Percentiles rank a stretch among this genome's conserved stretches.
phyloP scores from a whole-genome alignment of 2,888 invertebrate species.

The Dilophus febrilis region DNA sequence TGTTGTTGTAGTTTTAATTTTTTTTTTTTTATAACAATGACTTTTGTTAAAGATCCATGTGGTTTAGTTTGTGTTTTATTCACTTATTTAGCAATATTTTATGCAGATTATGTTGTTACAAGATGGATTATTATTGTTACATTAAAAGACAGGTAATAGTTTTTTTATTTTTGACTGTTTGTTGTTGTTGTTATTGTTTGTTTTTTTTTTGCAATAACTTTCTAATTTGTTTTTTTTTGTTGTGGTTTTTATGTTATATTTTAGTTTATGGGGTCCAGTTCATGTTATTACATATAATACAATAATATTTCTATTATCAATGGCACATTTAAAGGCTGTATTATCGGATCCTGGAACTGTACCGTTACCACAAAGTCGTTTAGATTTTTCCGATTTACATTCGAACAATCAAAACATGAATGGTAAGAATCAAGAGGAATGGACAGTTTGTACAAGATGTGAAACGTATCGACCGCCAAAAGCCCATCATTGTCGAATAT shows the following conservation, averaged over 20 bases:
- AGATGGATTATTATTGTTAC: not conserved
- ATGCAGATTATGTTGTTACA: conserved; percentile 71
- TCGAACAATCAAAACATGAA: conserved; percentile 24
- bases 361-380: conserved; percentile 42
- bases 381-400: conserved; percentile 69
- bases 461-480: conserved; percentile 57
- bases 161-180: not conserved
- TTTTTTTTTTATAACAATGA: not conserved
- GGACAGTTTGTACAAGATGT: conserved; percentile 68
- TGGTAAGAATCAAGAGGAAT: conserved; percentile 41
- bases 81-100: conserved; percentile 63
- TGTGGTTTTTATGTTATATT: too few species aligned
- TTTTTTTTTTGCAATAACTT: not conserved
- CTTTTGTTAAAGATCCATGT: conserved; percentile 59
- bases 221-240: not conserved
- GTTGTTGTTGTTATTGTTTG: not conserved
- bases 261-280: conserved; percentile 53
- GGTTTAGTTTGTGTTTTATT: conserved; percentile 65
- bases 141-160: not conserved
- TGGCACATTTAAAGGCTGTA: conserved; percentile 70
- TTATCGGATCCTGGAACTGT: conserved; percentile 81
- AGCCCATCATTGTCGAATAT: conserved; percentile 78
- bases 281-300: conserved; percentile 66
- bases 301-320: conserved; percentile 51
- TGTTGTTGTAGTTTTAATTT: too few species aligned